phyloP scores from a whole-genome alignment of 2,113 vertebrate species.

The Tetrao urogallus region DNA sequence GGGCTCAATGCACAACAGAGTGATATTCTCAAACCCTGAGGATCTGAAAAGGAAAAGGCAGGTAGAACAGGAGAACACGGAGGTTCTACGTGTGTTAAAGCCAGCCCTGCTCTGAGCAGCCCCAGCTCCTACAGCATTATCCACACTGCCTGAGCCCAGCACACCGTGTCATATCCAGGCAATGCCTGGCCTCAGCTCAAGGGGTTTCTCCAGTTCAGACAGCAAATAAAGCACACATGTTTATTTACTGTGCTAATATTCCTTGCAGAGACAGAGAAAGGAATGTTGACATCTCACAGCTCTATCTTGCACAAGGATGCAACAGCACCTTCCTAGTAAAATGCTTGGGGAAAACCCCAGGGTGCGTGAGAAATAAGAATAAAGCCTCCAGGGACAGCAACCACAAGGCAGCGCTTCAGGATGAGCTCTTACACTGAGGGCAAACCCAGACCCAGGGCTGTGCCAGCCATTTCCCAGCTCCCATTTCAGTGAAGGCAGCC shows the following conservation, averaged over 20 bases:
- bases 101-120: neutral
- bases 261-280: neutral
- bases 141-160: rapidly evolving
- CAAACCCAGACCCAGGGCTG: neutral
- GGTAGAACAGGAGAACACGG: neutral
- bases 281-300: too few relatives aligned
- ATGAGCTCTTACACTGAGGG: neutral
- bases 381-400: neutral
- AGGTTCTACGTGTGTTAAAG: neutral
- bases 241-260: neutral
- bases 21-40: neutral
- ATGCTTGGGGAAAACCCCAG: neutral
- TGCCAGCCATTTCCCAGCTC: neutral
- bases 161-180: rapidly evolving
- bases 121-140: neutral
- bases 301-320: neutral
- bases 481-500: neutral
- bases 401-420: neutral
- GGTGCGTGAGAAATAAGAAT: neutral
- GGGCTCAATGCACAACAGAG: neutral
- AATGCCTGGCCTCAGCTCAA: neutral
- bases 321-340: neutral
- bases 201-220: neutral
- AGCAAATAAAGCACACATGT: rapidly evolving
- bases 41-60: neutral